Evolutionary conservation across 2,888 invertebrate species (phyloP), one percentile per base, ranked within the genome.

Genomic region (Torymus tubicola): DNA sequence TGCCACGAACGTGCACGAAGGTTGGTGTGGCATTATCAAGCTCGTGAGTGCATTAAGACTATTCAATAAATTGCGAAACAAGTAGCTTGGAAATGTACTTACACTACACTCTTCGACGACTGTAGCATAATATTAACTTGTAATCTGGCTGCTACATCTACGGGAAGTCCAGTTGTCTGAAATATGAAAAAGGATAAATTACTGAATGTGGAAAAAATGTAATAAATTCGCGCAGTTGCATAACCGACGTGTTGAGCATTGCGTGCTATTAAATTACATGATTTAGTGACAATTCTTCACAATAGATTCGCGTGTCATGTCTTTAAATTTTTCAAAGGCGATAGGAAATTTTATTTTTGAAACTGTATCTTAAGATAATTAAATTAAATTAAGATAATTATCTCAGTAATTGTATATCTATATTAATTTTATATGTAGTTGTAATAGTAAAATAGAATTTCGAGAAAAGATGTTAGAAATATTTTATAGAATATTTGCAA

Each of bases 61-160:
- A 5, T 31, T 31, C 31, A 31, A 31, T 31, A 31, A 31, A 31
- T 31, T 31, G 5, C 31, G 31, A 31, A 31, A 31, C 63, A 60
- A 12, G 42, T 69, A 3, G 58, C 12, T 63, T 53, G 0, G 5
- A 76, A 80, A 77, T 58, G 50, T 85, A 92, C 94, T 94, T 91
- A 96, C 96, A 90, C 89, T n/a, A 96, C 92, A 31, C 92, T 91
- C 3, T 92, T 88, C 78, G 93, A 93, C 0, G 95, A 94, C 80
- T 95, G 94, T 3, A 96, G 89, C 65, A 94, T 92, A 83, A 97
- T 92, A 88, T 97, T 97, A 72, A 96, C 92, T 91, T 97, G 97
- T 71, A 97, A 93, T 83, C 95, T 93, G 0, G 95, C 96, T 0
- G 94, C 93, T 0, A 96, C 96, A 81, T 95, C 94, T 12, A 97